Conservation (phyloP, 2,113 vertebrate species). For the Cavia aperea region DNA sequence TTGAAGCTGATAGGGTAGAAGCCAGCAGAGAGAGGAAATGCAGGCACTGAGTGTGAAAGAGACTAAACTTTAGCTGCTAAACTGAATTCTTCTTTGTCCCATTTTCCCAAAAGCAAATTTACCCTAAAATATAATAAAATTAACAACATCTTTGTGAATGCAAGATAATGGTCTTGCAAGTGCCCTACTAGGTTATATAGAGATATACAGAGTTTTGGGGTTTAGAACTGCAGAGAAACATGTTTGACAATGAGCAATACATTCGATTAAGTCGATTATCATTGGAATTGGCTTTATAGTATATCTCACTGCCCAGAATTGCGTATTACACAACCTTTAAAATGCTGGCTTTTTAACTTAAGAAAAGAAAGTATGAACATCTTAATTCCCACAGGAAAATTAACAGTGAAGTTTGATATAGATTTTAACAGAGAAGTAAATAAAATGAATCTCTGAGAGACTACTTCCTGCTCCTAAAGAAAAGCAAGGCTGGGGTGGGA, state of each 20-base stretch:
- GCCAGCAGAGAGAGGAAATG: not conserved
- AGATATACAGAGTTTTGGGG: not conserved
- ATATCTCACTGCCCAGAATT: not conserved
- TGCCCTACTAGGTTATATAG: not conserved
- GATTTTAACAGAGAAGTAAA: conserved; percentile 21
- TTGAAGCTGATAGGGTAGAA: not conserved
- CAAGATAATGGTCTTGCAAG: not conserved
- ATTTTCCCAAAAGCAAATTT: not conserved
- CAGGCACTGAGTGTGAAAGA: not conserved
- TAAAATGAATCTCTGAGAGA: not conserved
- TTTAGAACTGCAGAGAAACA: not conserved
- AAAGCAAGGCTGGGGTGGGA: conserved; percentile 27
- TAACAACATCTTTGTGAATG: not conserved
- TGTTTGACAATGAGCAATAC: not conserved
- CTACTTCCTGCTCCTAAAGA: conserved; percentile 8
- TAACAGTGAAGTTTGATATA: not conserved
- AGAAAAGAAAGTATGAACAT: conserved; percentile 30
- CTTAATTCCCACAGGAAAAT: conserved; percentile 31
- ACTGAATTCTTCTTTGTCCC: not conserved
- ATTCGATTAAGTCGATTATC: not conserved
- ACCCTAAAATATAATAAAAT: not conserved
- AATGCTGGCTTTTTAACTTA: not conserved
- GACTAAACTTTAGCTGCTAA: not conserved
- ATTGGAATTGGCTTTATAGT: not conserved
- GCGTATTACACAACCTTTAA: not conserved